Evolutionary conservation across 2,888 invertebrate genomes (phyloP).

Genomic region (Dione vanillae): DNA sequence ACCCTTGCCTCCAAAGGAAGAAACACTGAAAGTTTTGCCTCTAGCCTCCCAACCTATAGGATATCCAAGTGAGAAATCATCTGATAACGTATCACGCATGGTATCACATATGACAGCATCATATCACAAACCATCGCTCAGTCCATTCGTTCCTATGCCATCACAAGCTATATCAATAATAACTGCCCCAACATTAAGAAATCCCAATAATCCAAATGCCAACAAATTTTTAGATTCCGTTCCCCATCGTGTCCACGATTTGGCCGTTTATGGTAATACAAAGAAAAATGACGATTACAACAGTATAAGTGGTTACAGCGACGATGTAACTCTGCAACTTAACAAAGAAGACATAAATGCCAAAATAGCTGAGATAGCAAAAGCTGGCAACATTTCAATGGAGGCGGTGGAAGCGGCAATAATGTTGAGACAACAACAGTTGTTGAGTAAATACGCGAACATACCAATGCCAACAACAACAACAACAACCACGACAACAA

Average conservation of each 20-base stretch:
- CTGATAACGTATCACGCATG: constrained; percentile 76
- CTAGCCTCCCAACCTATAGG: constrained; percentile 67
- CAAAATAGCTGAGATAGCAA: constrained; percentile 83
- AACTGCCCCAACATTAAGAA: constrained; percentile 70
- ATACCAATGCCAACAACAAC: constrained; percentile 76
- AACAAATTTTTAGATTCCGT: constrained; percentile 79
- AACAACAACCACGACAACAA: constrained; percentile 77
- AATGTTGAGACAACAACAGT: constrained; percentile 87
- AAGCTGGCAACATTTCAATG: constrained; percentile 91
- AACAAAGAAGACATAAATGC: constrained; percentile 76
- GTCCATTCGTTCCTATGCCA: constrained; percentile 81
- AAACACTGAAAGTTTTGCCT: constrained; percentile 82
- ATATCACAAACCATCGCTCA: constrained; percentile 78
- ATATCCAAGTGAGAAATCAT: constrained; percentile 78
- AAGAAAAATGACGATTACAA: constrained; percentile 81
- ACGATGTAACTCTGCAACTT: constrained; percentile 71
- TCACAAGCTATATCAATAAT: constrained; percentile 69
- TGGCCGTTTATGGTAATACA: constrained; percentile 65
- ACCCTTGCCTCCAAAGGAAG: constrained; percentile 88
- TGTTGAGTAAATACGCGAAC: constrained; percentile 84
- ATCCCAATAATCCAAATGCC: constrained; percentile 73
- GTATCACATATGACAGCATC: constrained; percentile 77
- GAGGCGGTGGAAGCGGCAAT: constrained; percentile 91
- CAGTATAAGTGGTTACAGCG: constrained; percentile 76
- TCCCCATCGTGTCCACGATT: constrained; percentile 75